Percentiles rank a stretch among this genome's conserved stretches.
Evolutionary conservation across 2,888 invertebrate species (phyloP).

Genomic region (Nebria salina): DNA sequence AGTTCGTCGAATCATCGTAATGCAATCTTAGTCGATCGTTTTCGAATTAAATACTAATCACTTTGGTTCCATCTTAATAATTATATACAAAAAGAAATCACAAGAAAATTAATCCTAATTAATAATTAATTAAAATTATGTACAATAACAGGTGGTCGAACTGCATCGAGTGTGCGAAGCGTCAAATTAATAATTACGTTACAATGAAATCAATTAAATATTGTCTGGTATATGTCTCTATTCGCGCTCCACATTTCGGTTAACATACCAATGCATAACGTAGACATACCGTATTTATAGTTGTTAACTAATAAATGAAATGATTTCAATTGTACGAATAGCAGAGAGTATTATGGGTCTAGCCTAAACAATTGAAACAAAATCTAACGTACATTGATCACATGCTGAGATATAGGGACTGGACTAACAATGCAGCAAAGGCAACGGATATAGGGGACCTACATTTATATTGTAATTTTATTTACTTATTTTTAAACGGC

Average conservation of each 20-base stretch:
- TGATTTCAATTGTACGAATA: slow-evolving; percentile 1
- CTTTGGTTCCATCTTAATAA: slow-evolving; percentile 43
- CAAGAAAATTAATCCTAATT: slow-evolving; percentile 33
- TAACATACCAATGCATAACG: neutral
- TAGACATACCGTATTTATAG: neutral
- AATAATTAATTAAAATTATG: slow-evolving; percentile 36
- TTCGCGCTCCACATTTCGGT: too few relatives aligned
- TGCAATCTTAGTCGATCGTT: slow-evolving; percentile 29
- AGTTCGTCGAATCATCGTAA: slow-evolving; percentile 12
- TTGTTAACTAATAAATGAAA: neutral
- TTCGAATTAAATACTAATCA: slow-evolving; percentile 35
- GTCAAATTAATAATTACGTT: slow-evolving; percentile 19
- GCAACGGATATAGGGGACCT: slow-evolving; percentile 16
- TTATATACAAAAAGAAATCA: slow-evolving; percentile 45
- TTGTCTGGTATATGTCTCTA: too few relatives aligned
- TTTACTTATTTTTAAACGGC: slow-evolving; percentile 28
- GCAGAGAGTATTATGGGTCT: neutral
- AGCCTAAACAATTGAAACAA: slow-evolving; percentile 1
- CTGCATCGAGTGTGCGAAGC: slow-evolving; percentile 39
- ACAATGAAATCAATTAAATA: slow-evolving; percentile 24
- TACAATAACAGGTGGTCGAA: slow-evolving; percentile 42
- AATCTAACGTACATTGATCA: neutral
- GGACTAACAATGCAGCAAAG: slow-evolving; percentile 8
- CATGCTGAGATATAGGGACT: neutral
- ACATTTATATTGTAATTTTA: slow-evolving; percentile 29